Base-by-base conservation (phyloP, 1,140 invertebrate species). In the Tyrophagus putrescentiae region DNA sequence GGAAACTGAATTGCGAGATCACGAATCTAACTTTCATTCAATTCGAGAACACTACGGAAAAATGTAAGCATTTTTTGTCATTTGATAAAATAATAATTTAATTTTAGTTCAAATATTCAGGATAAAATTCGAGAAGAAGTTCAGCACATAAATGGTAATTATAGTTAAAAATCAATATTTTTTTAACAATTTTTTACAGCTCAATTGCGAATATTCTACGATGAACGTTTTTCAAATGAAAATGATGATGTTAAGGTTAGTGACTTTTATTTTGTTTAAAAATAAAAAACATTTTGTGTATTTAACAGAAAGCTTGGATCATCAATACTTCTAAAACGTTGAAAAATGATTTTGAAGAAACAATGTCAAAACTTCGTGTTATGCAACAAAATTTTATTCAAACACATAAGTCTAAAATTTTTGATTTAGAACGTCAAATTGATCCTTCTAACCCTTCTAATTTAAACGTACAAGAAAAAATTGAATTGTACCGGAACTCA, bases 301-400 rank as follows among this genome's bases (percentile, higher is more conserved):
- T n/a, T 25, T 7, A 13, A 18, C 18, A 48, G 45, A 48, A 21
- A 21, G 6, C 7, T 25, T 48, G 45, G 45, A 48, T 48, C 45
- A 48, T 48, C 7, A 48, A 48, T 48, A 21, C 45, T 6, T 9
- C 45, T 7, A 7, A 7, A 13, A 18, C 7, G 21, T 6, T 48
- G 18, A 48, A 48, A 18, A 7, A 6, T 48, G 45, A 48, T 25
- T 48, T 48, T 6, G 45, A 48, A 7, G 18, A 18, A 48, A 6
- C 23, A 9, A 25, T 48, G 7, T 6, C 7, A 25, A 7, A 21
- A 48, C 45, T 48, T 48, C 45, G 45, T 7, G 23, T 21, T 21
- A 48, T 48, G 7, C 45, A 48, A 21, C 45, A 48, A 48, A 48
- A 48, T 48, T 48, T 48, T 29, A 48, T 48, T 21, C 45, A 48